phyloP scores from a whole-genome alignment of 2,888 invertebrate genomes.

The Noctua janthina region DNA sequence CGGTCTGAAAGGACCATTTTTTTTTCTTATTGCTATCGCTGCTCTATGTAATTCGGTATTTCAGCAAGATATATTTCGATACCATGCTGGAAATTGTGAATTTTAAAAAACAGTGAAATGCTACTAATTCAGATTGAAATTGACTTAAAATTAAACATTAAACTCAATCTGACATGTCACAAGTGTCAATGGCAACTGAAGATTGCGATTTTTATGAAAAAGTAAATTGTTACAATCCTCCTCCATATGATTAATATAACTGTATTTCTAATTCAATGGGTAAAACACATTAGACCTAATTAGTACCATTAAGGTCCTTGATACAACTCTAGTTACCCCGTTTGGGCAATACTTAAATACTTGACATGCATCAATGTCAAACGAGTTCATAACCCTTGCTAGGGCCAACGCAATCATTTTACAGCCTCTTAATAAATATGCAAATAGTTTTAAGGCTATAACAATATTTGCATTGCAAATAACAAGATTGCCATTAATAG shows the following conservation, averaged over 20 bases:
- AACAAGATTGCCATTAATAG: slow-evolving; percentile 34
- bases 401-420: slow-evolving; percentile 18
- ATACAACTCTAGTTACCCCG: not conserved
- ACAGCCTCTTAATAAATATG: slow-evolving; percentile 12
- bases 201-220: not conserved
- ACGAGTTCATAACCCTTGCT: slow-evolving; percentile 10
- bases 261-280: not conserved
- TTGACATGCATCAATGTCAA: slow-evolving; percentile 22
- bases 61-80: slow-evolving; percentile 20
- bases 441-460: slow-evolving; percentile 17
- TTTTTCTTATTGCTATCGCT: slow-evolving; percentile 2
- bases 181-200: not conserved
- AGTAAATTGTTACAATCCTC: not conserved
- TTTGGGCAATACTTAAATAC: not conserved
- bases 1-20: not conserved
- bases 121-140: not conserved
- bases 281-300: not conserved
- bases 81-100: not conserved
- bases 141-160: no score
- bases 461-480: slow-evolving; percentile 40
- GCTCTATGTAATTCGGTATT: slow-evolving; percentile 12
- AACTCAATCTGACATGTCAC: not conserved
- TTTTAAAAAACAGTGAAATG: slow-evolving; percentile 3
- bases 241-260: not conserved
- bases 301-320: not conserved